Percentiles rank a stretch among this genome's conserved stretches.
These are phyloP conservation scores for Nycticryphes semicollaris DNA, from an alignment of 2,113 vertebrate genomes.

Conservation along the genomic window DNA sequence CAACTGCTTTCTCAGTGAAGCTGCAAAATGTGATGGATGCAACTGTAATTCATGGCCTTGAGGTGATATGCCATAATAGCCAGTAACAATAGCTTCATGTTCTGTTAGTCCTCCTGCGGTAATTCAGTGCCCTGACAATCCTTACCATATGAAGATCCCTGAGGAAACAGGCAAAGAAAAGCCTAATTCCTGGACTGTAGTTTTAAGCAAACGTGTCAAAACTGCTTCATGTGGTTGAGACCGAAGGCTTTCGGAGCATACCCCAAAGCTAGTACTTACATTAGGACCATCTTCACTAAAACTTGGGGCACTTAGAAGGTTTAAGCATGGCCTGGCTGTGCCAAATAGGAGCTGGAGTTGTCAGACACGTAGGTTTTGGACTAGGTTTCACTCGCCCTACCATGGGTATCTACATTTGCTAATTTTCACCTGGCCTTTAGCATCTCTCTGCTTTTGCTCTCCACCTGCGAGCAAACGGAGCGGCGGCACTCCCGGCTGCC, in stretches of 20 bases:
- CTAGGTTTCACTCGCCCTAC: background rate
- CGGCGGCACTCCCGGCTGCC: background rate
- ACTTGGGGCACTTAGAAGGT: background rate
- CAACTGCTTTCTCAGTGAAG: background rate
- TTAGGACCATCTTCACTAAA: background rate
- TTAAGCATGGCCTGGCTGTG: background rate
- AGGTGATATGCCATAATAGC: background rate
- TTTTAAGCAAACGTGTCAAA: background rate
- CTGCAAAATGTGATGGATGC: background rate
- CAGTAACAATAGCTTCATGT: background rate
- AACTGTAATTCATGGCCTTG: background rate
- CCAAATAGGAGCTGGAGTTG: background rate
- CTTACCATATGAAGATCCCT: background rate
- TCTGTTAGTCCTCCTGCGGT: background rate
- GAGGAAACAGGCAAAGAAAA: background rate
- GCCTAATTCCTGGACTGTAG: background rate
- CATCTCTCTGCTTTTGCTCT: background rate
- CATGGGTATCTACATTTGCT: accelerated
- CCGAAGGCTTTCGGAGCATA: accelerated
- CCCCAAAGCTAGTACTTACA: accelerated
- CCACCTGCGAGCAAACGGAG: accelerated
- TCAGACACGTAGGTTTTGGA: background rate
- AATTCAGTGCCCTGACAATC: background rate
- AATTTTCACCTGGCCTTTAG: background rate
- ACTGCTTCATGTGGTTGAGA: background rate